Evolutionary conservation across 2,797 vertebrate species (phyloP), one percentile per base, ranked within the genome.

Genomic region (Falco naumanni): DNA sequence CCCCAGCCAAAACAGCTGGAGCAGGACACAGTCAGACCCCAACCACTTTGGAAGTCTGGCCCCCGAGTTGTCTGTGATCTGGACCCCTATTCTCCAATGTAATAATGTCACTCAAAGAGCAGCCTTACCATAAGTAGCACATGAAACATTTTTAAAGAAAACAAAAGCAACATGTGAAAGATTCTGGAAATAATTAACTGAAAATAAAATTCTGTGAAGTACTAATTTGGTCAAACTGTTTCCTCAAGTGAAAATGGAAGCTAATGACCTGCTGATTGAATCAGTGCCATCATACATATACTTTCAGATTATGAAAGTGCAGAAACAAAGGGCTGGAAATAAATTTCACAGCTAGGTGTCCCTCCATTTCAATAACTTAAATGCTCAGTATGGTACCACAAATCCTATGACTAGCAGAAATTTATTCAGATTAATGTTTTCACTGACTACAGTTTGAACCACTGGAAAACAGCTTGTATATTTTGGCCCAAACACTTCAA

Each of bases 31-130:
- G 15, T 26, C 41, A 64, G 71, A 53, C 8, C 10, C 34, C 28
- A 50, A 74, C 47, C 6, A 8, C 9, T 61, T 43, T 19, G 21
- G 15, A 87, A 82, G 0, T 11, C 43, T 72, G 22, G 3, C 14
- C 26, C 19, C 31, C 2, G 10, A 31, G 14, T 8, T 1, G 0
- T 26, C 3, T 5, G 5, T 24, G 37, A 25, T 48, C 56, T 59
- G 25, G 5, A 8, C 31, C 54, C 22, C 75, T 50, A 41, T 47
- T 47, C n/a, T 74, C 31, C 37, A 21, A 6, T 7, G 17, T 3
- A 39, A 37, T 10, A 61, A 69, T 7, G 15, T 26, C 39, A 59
- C 33, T 53, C 11, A 34, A 65, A 80, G 13, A 83, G 5, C 15
- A 71, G 5, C 33, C 20, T 71, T 66, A n/a, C 9, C 13, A 2